Conservation (phyloP, 1,140 invertebrate species). For the Drosophila bocqueti region DNA sequence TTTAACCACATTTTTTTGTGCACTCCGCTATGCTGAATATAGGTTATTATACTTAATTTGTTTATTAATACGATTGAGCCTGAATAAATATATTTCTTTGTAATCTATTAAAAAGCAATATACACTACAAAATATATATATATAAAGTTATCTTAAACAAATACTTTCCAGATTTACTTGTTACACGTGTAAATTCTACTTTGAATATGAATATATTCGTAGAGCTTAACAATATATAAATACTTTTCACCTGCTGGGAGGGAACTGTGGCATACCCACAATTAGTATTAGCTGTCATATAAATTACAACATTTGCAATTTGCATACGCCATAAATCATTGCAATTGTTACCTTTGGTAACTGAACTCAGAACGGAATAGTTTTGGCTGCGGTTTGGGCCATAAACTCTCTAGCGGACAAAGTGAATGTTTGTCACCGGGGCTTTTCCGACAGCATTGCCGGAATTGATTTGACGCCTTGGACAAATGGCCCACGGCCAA, state of each 20-base stretch:
- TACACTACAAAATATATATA: background rate
- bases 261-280: conserved; percentile 25
- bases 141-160: background rate
- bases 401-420: conserved; percentile 9
- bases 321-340: conserved; percentile 55
- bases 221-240: background rate
- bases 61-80: background rate
- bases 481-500: conserved; percentile 54
- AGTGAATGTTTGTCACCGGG: conserved; percentile 34
- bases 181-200: conserved; percentile 22
- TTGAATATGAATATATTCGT: conserved; percentile 38
- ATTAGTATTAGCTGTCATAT: conserved; percentile 62
- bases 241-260: conserved; percentile 19
- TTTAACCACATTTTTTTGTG: background rate
- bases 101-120: background rate
- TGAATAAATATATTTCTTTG: background rate
- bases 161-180: background rate
- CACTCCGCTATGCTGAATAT: background rate
- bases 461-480: conserved; percentile 39
- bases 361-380: conserved; percentile 11
- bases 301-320: conserved; percentile 45
- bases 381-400: conserved; percentile 12
- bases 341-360: conserved; percentile 2
- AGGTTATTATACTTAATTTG: background rate
- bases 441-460: conserved; percentile 43